A percentile compares a stretch with the other conserved stretches of the same genome.
Evolutionary conservation across 2,113 vertebrate species (phyloP).

Genomic region (Coreoperca whiteheadi): DNA sequence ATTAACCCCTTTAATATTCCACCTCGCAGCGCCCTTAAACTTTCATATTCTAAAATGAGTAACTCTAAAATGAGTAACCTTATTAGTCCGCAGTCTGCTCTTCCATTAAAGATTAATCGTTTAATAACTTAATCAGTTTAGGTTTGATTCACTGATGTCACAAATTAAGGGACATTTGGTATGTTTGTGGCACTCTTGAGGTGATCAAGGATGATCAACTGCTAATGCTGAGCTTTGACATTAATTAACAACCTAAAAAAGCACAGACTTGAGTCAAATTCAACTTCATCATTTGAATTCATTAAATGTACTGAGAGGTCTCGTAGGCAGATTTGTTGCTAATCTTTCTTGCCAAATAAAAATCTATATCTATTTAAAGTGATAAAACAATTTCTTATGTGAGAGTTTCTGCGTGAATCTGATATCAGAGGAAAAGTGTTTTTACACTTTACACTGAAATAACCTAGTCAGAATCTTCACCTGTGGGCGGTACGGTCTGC

Average conservation of each 20-base stretch:
- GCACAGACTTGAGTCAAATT: not conserved
- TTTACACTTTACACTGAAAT: not conserved
- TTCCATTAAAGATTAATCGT: not conserved
- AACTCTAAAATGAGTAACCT: too few species aligned
- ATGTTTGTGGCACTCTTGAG: not conserved
- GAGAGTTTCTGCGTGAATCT: not conserved
- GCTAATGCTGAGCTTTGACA: not conserved
- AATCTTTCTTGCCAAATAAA: not conserved
- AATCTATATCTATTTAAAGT: not conserved
- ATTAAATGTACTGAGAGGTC: not conserved
- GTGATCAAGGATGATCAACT: not conserved
- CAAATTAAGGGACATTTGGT: not conserved
- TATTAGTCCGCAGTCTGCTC: too few species aligned
- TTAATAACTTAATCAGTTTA: not conserved
- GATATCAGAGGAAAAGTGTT: not conserved
- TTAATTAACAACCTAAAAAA: not conserved
- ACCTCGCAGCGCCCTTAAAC: not conserved
- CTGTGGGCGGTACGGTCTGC: not conserved
- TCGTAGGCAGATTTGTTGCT: not conserved
- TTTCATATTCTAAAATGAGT: not conserved
- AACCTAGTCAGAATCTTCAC: not conserved
- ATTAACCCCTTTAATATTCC: not conserved
- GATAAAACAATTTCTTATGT: not conserved
- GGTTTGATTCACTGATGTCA: not conserved
- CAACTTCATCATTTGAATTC: not conserved